These are phyloP conservation scores for Okapia johnstoni DNA, from an alignment of 2,113 vertebrate genomes.

Conservation along the genomic window DNA sequence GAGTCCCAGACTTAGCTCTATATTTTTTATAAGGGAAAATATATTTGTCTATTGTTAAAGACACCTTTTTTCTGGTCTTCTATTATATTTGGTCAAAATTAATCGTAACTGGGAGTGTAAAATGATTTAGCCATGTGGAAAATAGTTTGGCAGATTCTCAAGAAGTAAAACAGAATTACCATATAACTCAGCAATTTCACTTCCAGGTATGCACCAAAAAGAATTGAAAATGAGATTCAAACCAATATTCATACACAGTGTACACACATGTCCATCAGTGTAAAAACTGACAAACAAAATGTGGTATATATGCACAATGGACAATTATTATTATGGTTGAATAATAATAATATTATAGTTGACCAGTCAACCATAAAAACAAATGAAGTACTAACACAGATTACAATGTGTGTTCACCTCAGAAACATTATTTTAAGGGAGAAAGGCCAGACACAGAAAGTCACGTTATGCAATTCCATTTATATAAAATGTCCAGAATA, in stretches of 20 bases:
- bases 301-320: neutral
- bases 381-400: neutral
- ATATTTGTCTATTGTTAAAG: neutral
- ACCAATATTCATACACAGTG: neutral
- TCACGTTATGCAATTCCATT: neutral
- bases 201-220: neutral
- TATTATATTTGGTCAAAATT: neutral
- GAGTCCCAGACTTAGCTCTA: neutral
- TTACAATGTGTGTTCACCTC: neutral
- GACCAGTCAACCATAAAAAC: neutral
- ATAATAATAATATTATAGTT: neutral
- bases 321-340: neutral
- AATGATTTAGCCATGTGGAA: neutral
- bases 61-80: neutral
- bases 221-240: neutral
- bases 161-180: neutral
- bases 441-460: neutral
- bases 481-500: neutral
- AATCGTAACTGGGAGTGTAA: neutral
- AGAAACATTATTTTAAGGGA: neutral
- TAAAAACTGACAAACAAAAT: neutral
- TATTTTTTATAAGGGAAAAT: neutral
- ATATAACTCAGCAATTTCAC: neutral
- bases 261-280: neutral
- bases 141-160: neutral